Percentiles rank a stretch among this genome's conserved stretches.
Evolutionary conservation across 2,888 invertebrate genomes (phyloP).

Genomic region (Himalopsyche kuldschensis): DNA sequence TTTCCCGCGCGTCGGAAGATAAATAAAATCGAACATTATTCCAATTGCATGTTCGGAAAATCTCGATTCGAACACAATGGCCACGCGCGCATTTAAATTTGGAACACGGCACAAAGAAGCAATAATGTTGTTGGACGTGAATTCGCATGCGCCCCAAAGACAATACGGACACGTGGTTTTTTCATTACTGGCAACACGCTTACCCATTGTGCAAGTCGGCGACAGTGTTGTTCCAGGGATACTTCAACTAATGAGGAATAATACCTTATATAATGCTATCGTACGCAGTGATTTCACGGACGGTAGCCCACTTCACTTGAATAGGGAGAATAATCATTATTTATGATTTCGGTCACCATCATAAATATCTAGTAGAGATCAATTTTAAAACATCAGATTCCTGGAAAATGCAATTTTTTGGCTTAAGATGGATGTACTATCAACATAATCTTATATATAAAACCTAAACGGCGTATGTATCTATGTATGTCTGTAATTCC

Average conservation of each 20-base stretch:
- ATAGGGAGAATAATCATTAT: neutral
- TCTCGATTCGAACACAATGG: slow-evolving; percentile 18
- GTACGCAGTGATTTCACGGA: slow-evolving; percentile 22
- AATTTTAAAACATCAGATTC: too few species aligned
- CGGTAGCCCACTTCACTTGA: neutral
- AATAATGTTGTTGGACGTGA: slow-evolving; percentile 6
- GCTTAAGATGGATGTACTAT: too few species aligned
- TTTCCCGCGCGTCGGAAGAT: too few species aligned
- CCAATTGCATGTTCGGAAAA: neutral
- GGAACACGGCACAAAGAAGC: slow-evolving; percentile 2
- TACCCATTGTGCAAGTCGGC: neutral
- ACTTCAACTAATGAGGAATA: slow-evolving; percentile 33
- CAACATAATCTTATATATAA: too few species aligned
- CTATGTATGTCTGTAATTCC: too few species aligned
- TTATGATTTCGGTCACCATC: neutral
- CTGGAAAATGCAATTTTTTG: too few species aligned
- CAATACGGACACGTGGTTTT: slow-evolving; percentile 37
- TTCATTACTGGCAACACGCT: slow-evolving; percentile 27
- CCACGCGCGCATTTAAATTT: slow-evolving; percentile 25
- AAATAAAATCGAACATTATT: slow-evolving; percentile 2
- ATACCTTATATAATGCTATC: slow-evolving; percentile 15
- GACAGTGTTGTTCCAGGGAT: slow-evolving; percentile 20
- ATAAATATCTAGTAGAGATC: neutral
- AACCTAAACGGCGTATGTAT: too few species aligned
- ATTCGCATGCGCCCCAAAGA: slow-evolving; percentile 17